Evolutionary conservation across 2,113 vertebrate genomes (phyloP).

Genomic region (Callorhinus ursinus): DNA sequence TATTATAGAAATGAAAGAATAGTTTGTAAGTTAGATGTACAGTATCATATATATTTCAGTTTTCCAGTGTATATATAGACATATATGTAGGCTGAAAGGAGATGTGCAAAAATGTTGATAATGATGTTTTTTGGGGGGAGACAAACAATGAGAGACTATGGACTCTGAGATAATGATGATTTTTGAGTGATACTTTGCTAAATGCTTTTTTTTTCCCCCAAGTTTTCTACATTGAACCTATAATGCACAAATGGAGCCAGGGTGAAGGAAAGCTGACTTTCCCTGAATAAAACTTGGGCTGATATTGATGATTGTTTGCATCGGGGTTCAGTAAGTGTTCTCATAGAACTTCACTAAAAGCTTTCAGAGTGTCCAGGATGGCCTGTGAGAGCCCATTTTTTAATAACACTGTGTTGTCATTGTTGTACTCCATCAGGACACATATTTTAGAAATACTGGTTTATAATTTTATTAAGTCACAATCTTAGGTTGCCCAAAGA

Average conservation of each 20-base stretch:
- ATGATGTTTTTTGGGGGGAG: neutral
- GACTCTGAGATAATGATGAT: neutral
- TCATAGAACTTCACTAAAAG: neutral
- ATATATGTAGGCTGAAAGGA: neutral
- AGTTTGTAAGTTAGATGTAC: neutral
- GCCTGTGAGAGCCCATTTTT: rapidly evolving
- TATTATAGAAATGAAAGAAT: neutral
- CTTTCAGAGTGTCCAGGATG: neutral
- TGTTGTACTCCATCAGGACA: neutral
- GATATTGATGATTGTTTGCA: neutral
- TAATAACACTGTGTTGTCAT: rapidly evolving
- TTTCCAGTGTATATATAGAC: neutral
- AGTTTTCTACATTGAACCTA: neutral
- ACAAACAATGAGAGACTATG: too few relatives aligned
- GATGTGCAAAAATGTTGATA: neutral
- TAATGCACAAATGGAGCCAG: neutral
- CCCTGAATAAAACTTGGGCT: neutral
- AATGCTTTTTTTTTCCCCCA: neutral
- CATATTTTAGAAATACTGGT: neutral
- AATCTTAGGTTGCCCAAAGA: neutral
- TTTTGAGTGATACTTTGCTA: neutral
- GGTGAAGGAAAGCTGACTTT: neutral
- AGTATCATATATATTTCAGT: neutral
- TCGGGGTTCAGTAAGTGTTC: neutral
- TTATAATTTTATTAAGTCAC: neutral